phyloP scores from a whole-genome alignment of 2,888 invertebrate species.

The Acholoe squamosa region DNA sequence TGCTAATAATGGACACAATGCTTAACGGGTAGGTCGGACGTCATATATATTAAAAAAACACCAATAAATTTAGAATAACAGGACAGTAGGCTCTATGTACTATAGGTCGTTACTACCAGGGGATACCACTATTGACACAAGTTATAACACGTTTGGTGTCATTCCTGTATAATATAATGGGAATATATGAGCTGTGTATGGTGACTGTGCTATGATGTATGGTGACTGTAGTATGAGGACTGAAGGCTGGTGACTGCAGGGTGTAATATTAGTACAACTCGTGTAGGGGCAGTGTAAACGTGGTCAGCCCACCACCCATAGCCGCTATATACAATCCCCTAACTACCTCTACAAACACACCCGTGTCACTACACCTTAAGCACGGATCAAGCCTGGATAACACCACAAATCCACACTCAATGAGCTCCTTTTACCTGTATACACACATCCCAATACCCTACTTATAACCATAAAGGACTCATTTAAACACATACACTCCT shows the following conservation, averaged over 20 bases:
- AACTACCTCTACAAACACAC: conserved; percentile 43
- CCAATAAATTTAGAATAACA: too few species aligned
- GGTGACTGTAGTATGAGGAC: too few species aligned
- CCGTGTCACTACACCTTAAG: neutral
- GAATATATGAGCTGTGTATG: neutral
- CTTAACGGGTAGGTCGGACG: too few species aligned
- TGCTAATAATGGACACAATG: too few species aligned
- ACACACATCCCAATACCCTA: neutral
- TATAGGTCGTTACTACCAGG: too few species aligned
- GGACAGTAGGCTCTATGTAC: too few species aligned
- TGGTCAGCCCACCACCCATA: neutral
- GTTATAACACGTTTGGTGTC: conserved; percentile 8
- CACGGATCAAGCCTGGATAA: neutral
- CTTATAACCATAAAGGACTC: neutral
- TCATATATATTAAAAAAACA: neutral
- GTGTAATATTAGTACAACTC: conserved; percentile 12
- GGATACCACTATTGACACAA: neutral
- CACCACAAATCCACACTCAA: conserved; percentile 7
- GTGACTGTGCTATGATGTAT: neutral
- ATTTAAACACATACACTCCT: neutral
- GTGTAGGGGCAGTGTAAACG: conserved; percentile 2
- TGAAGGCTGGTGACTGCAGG: neutral
- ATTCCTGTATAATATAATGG: neutral
- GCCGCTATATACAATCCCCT: conserved; percentile 11
- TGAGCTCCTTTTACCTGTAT: neutral